Conservation (phyloP, 2,113 vertebrate species). For the Apeltes quadracus region DNA sequence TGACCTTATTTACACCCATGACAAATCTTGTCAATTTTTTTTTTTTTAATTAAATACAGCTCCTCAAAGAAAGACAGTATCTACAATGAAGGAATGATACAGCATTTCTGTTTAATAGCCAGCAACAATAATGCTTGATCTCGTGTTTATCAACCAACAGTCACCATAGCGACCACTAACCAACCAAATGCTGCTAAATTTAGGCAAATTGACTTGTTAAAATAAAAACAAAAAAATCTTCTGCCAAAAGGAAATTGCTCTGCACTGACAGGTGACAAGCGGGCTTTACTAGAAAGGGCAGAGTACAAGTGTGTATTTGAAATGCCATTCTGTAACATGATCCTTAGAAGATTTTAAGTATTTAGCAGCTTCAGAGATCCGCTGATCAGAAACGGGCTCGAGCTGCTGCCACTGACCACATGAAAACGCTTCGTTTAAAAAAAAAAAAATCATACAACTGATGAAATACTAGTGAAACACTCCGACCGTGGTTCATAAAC, state of each 20-base stretch:
- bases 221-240: conserved; percentile 1
- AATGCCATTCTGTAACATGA: neutral
- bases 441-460: conserved; percentile 2
- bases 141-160: conserved; percentile 19
- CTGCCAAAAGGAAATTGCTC: neutral
- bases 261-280: neutral
- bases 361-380: neutral
- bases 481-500: conserved; percentile 61
- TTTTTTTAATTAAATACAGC: neutral
- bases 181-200: neutral
- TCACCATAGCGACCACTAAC: neutral
- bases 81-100: neutral
- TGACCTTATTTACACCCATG: conserved; percentile 49
- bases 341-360: conserved; percentile 2
- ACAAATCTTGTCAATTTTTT: conserved; percentile 28
- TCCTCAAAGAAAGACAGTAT: conserved; percentile 38
- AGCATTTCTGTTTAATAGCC: conserved; percentile 16
- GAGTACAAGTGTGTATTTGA: neutral
- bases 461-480: conserved; percentile 47
- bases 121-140: conserved; percentile 28
- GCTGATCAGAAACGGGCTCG: conserved; percentile 11
- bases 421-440: conserved; percentile 16
- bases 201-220: neutral
- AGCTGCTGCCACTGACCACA: neutral
- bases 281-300: neutral